Base-by-base conservation (phyloP, 2,888 invertebrate species). In the Drosophila vallismaia region DNA sequence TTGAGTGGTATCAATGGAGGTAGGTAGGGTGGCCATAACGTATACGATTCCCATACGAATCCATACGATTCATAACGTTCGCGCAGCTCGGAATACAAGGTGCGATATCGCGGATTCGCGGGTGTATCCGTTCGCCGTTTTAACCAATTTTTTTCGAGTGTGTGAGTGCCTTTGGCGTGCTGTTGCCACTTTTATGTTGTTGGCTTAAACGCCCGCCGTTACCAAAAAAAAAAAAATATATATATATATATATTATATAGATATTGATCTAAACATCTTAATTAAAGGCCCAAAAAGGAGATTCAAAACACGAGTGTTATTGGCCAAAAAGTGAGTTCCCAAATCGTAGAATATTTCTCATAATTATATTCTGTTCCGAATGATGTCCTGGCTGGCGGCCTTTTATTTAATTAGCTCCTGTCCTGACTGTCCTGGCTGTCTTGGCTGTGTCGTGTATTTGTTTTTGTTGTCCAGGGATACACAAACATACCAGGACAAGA, bases 381-480 rank as follows among this genome's bases (percentile, higher is more conserved):
- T 36, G 4, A n/a, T 5, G 2, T 36, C 36, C 36, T 36, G 36
- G 12, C 36, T 36, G 36, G 31, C 24, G 10, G 28, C 12, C 10
- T 29, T 29, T 45, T 58, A 28, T 19, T 62, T 53, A 53, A 45
- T 66, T 53, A 45, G 38, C 67, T 66, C 26, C 19, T 5, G 5
- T 36, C 36, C 36, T 36, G 36, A 6, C 36, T 36, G n/a, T 66
- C 26, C 45, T 36, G 44, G 57, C 19, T 48, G 6, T n/a, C n/a
- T n/a, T n/a, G n/a, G n/a, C n/a, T n/a, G n/a, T n/a, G n/a, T 12
- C 10, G 24, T 45, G 8, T 42, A 14, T 6, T 31, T 58, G 26
- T 49, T 24, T 7, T 33, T 50, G 44, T 46, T 56, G 36, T 38
- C 45, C 53, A 63, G 72, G 72, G 69, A 70, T 70, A 70, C 69